Conservation (phyloP, 2,888 invertebrate genomes). For the Eumerus sabulonum region DNA sequence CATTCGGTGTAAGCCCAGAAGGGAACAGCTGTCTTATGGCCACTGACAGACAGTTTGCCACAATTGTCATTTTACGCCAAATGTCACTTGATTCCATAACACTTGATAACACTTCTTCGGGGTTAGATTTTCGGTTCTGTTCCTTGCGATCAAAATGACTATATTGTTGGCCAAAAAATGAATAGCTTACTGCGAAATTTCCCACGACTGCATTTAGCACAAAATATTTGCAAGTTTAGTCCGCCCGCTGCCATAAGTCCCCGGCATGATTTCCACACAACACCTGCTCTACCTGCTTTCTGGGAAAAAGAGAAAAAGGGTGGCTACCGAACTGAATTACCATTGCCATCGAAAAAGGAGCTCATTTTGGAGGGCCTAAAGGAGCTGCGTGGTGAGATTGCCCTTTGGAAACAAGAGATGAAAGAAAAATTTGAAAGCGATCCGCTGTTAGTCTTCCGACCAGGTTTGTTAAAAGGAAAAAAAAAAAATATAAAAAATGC, state of each 20-base stretch:
- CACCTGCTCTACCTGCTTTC: constrained; percentile 73
- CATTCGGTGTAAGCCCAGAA: no score
- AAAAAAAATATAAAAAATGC: no score
- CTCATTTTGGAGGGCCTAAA: constrained; percentile 83
- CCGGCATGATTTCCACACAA: constrained; percentile 72
- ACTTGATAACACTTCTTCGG: constrained; percentile 26
- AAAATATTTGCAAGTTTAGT: background rate
- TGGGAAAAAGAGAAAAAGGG: constrained; percentile 78
- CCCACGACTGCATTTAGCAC: background rate
- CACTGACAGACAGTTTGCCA: no score
- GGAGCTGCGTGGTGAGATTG: constrained; percentile 84
- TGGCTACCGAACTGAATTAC: constrained; percentile 75
- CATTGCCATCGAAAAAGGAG: constrained; percentile 79
- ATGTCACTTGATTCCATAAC: constrained; percentile 8
- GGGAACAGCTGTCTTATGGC: no score
- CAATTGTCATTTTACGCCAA: background rate
- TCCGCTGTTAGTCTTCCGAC: constrained; percentile 80
- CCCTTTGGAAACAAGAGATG: constrained; percentile 84
- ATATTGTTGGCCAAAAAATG: constrained; percentile 13
- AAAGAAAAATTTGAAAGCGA: constrained; percentile 83
- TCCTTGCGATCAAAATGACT: no score
- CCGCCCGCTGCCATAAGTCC: background rate
- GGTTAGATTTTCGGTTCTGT: background rate
- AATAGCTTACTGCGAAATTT: constrained; percentile 33
- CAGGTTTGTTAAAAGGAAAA: constrained; percentile 77